Evolutionary conservation across 1,140 invertebrate species (phyloP), one percentile per base, ranked within the genome.

Genomic region (Drosophila persimilis): DNA sequence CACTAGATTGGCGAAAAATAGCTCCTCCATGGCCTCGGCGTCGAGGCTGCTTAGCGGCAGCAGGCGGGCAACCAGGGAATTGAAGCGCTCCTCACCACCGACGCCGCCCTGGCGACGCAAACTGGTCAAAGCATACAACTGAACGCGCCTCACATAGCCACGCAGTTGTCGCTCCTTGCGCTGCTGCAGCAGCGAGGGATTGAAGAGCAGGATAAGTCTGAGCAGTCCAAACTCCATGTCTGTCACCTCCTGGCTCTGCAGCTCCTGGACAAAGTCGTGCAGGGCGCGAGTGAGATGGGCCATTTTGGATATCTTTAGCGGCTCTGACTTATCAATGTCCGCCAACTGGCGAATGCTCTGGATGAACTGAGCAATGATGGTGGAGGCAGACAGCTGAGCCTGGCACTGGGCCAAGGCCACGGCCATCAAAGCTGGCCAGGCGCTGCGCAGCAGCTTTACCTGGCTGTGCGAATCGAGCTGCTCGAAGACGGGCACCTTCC

Each of bases 391-490:
- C 85, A 98, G 92, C 48, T 95, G 94, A 26, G 96, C 94, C 26
- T 86, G 83, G 91, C 96, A 98, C 91, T 99, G 97, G 2, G 97
- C 95, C 59, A 99, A 93, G 6, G 98, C 98, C 15, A 99, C 92
- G 3, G 96, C 95, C 92, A 99, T 98, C 57, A 99, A 90, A 90
- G 99, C 97, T 86, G 97, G 95, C 98, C 98, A 99, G 80, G 95
- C 97, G 65, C 95, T 95, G 83, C 96, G 95, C 39, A 99, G 93
- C 43, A 99, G 91, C 6, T 94, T 93, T 61, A 96, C 95, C 92
- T 99, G 97, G 51, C 95, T 94, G 60, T 98, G 96, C 58, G 95
- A 94, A 66, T 97, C 94, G 76, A 98, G 93, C 55, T 94, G 93
- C 91, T 97, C 95, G 91, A 98, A 97, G 5, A 95, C 95, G 55